Evolutionary conservation across 2,888 invertebrate species (phyloP), one percentile per base, ranked within the genome.

Genomic region (Steinernema hermaphroditum): DNA sequence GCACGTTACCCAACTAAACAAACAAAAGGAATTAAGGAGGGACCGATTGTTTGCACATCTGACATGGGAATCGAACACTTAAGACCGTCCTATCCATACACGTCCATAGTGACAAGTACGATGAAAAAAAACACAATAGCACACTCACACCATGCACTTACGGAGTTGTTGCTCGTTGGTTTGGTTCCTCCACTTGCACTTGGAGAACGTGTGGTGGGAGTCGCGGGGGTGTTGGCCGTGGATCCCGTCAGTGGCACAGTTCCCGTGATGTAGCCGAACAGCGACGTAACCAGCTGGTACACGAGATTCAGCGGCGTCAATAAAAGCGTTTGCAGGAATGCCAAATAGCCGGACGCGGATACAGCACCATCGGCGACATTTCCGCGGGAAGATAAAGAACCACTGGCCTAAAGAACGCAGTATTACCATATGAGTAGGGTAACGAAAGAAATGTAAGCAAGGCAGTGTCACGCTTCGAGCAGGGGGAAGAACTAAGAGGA

Each of bases 1-100:
- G 54, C 54, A 54, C 54, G 54, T 54, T 54, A 16, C 54, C 54
- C 54, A 54, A 54, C 54, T 54, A 54, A 54, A 24, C 54, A 54
- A 54, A 54, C 27, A 54, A 16, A 54, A 2, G 24, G 27, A 8
- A 16, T 22, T 24, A 54, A 6, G 27, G 27, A n/a, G n/a, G n/a
- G n/a, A n/a, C 6, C 54, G 6, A 54, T 22, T 54, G 54, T 54
- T 54, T 54, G 54, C 54, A 54, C 16, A 24, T 24, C 24, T 8
- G 54, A 8, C 27, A 27, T 54, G 54, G 54, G 54, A 54, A 54
- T 24, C 54, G 27, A 54, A 54, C 8, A 8, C 12, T 27, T 6
- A 41, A 41, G 16, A 16, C n/a, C n/a, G n/a, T n/a, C n/a, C n/a
- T n/a, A n/a, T n/a, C n/a, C n/a, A n/a, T n/a, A n/a, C n/a, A n/a